Evolutionary conservation across 2,113 vertebrate genomes (phyloP), one percentile per base, ranked within the genome.

Genomic region (Tupaia tana): DNA sequence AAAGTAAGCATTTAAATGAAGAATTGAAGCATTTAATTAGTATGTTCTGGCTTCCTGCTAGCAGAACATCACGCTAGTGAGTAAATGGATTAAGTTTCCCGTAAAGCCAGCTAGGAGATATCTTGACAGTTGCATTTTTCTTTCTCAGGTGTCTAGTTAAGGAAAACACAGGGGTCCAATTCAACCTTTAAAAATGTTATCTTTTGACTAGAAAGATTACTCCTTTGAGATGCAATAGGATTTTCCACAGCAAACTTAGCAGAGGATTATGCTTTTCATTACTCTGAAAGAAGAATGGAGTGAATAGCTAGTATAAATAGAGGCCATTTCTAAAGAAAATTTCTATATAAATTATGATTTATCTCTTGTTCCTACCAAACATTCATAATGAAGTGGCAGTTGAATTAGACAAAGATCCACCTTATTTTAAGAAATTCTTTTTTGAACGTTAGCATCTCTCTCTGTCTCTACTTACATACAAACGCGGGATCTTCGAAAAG

Each of bases 91-190:
- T 97, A 97, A 96, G 92, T 95, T 98, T 94, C 87, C 95, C 91
- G 70, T 89, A 97, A 94, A 0, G 1, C 81, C 95, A 97, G 43
- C 59, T 27, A 66, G 91, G 77, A 97, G 84, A 95, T 87, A 97
- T 96, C 93, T 95, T 97, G 95, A 96, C 91, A 98, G 93, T 97
- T 97, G 85, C 90, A 61, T 95, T 98, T 98, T 97, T 97, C 75
- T 81, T 97, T 97, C 97, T 98, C 93, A 96, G 94, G 91, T 98
- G 86, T 96, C 95, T 97, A 96, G 95, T 98, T 98, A 98, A 97
- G 67, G 6, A 95, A 98, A 97, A 96, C 75, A 19, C 27, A 90
- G 91, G 86, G 78, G 94, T 97, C 87, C 94, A 98, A 97, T 97
- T 91, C 83, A 93, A 93, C 79, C 85, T 97, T 97, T 96, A 95